Conservation (phyloP, 2,888 invertebrate species). For the Heliconius sara region DNA sequence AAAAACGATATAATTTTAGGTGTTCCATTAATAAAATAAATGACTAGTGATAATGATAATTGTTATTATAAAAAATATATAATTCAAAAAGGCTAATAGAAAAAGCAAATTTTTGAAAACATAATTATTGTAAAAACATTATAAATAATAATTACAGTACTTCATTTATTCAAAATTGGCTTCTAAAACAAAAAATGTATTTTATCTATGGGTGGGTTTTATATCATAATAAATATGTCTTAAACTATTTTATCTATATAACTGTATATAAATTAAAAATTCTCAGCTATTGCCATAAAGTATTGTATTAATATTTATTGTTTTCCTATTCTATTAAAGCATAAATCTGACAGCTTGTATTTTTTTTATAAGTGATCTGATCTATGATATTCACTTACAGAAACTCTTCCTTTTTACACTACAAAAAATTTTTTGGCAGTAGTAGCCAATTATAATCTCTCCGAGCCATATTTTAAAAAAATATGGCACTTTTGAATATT, state of each 20-base stretch:
- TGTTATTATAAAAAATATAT: not conserved
- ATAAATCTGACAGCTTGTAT: not conserved
- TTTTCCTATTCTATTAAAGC: not conserved
- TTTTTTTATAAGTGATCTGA: not conserved
- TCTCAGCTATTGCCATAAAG: not conserved
- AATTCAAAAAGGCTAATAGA: not conserved
- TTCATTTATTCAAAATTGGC: not conserved
- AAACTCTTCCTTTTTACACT: not conserved
- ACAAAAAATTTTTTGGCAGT: not conserved
- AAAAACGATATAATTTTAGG: not conserved
- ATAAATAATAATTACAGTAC: not conserved
- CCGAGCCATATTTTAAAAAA: not conserved
- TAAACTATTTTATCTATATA: not conserved
- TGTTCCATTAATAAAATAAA: not conserved
- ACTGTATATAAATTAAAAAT: not conserved
- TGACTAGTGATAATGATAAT: constrained; percentile 8
- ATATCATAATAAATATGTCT: not conserved
- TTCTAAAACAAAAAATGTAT: not conserved
- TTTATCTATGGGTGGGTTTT: not conserved
- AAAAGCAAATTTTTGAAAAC: not conserved
- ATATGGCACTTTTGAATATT: not conserved
- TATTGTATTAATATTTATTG: not conserved
- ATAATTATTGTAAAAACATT: not conserved
- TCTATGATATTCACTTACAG: not conserved
- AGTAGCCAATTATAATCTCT: not conserved